Base-by-base conservation (phyloP, 2,888 invertebrate genomes). In the Ectemnius cavifrons region DNA sequence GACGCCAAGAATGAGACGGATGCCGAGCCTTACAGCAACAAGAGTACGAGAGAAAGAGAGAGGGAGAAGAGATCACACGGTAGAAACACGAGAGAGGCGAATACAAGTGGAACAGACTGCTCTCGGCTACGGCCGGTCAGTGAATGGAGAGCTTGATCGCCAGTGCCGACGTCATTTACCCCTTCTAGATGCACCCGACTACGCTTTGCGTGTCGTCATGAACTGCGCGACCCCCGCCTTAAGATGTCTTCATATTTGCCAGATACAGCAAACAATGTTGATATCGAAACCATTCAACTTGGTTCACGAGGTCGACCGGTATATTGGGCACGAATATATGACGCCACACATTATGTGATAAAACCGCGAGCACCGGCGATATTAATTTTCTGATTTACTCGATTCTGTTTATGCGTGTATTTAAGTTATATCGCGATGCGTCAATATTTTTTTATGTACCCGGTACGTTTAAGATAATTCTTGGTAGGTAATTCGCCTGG, bases 141-240 rank as follows among this genome's bases (percentile, higher is more conserved):
- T 89, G 89, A 88, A 89, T 89, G 88, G 87, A 88, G 84, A 82
- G 79, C 79, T 73, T 79, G 78, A 80, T 37, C 37, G 37, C 37
- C 78, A 74, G 81, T 78, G 77, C 46, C 81, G 75, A 84, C 87
- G 86, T 88, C 86, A 81, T 75, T 37, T 75, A 77, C 71, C 71
- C 71, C 71, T 61, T 63, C 75, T 28, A 8, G 20, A 13, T 14
- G 28, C 27, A 52, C 16, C 52, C 52, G 52, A 68, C 62, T 59
- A 75, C 62, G 58, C 56, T 75, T 63, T 57, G 37, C 28, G 68
- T 75, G 75, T 75, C 75, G 75, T 75, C 75, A 75, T 62, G 56
- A 58, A 65, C 56, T 62, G 62, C 37, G 60, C n/a, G 52, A 52
- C 52, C 52, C 52, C 16, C 52, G 16, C 16, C 52, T 52, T 52